Evolutionary conservation across 2,888 invertebrate genomes (phyloP).

Genomic region (Ariolimax columbianus): DNA sequence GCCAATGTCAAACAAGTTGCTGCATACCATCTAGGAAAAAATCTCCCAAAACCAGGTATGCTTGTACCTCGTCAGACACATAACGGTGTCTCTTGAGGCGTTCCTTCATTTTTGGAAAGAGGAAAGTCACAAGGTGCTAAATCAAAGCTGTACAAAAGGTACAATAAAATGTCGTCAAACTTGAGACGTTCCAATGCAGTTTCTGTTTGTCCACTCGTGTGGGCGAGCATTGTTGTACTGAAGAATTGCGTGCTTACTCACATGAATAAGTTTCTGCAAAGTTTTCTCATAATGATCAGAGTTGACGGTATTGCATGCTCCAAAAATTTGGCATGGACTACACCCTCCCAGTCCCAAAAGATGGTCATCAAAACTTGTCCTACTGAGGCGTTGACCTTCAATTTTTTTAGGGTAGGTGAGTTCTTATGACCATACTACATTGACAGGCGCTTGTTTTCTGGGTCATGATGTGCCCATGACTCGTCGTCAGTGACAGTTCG

Average conservation of each 20-base stretch:
- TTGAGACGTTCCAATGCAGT: background rate
- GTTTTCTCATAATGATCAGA: background rate
- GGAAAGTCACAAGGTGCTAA: background rate
- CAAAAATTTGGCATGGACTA: background rate
- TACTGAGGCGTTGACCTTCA: background rate
- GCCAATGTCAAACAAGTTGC: background rate
- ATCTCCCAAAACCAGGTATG: background rate
- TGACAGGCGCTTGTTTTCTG: too few relatives aligned
- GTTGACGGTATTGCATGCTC: slow-evolving; percentile 7
- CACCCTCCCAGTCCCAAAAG: background rate
- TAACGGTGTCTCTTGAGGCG: background rate
- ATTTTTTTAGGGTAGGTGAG: too few relatives aligned
- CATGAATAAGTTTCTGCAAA: background rate
- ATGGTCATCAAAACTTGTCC: too few relatives aligned
- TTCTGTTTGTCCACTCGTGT: background rate
- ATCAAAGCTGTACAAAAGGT: background rate
- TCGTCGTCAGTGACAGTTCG: background rate
- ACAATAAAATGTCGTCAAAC: background rate
- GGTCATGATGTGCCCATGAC: too few relatives aligned
- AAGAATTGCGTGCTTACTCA: background rate
- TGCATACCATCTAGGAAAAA: background rate
- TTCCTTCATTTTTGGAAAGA: background rate
- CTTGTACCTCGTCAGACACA: background rate
- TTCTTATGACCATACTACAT: too few relatives aligned
- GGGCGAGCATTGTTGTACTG: background rate